Percentiles rank a stretch among this genome's conserved stretches.
phyloP scores from a whole-genome alignment of 2,113 vertebrate genomes.

The Hippocampus barbouri region DNA sequence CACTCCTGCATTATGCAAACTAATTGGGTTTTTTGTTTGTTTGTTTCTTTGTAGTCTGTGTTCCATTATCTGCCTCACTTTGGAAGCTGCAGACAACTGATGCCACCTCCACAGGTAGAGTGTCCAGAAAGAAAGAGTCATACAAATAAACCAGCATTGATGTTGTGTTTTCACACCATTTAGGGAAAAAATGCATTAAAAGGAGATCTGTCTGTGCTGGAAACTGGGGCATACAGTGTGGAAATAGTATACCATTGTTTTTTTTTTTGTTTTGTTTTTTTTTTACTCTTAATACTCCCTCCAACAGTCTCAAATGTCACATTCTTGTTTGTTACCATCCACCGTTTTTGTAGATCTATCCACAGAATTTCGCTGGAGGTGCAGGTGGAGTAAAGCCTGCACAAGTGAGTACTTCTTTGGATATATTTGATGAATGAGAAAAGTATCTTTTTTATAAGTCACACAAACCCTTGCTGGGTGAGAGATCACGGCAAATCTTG shows the following conservation, averaged over 20 bases:
- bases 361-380: constrained; percentile 45
- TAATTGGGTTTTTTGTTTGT: constrained; percentile 29
- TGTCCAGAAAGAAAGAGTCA: background rate
- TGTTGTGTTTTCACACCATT: background rate
- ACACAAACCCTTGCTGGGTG: too few relatives aligned
- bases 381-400: constrained; percentile 40
- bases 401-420: constrained; percentile 31
- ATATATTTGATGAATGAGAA: too few relatives aligned
- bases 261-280: background rate
- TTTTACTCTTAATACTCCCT: background rate
- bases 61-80: constrained; percentile 67
- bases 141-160: background rate
- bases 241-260: constrained; percentile 60
- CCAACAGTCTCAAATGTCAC: background rate
- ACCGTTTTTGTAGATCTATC: constrained; percentile 55
- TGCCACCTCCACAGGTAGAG: constrained; percentile 55
- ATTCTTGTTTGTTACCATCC: background rate
- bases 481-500: too few relatives aligned
- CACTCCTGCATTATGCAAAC: background rate
- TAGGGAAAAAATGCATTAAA: constrained; percentile 47
- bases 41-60: constrained; percentile 44
- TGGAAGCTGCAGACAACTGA: constrained; percentile 46
- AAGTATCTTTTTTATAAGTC: too few relatives aligned
- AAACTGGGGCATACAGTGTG: constrained; percentile 64
- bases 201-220: constrained; percentile 35